Evolutionary conservation across 2,113 vertebrate genomes (phyloP).

Genomic region (Paramisgurnus dabryanus): DNA sequence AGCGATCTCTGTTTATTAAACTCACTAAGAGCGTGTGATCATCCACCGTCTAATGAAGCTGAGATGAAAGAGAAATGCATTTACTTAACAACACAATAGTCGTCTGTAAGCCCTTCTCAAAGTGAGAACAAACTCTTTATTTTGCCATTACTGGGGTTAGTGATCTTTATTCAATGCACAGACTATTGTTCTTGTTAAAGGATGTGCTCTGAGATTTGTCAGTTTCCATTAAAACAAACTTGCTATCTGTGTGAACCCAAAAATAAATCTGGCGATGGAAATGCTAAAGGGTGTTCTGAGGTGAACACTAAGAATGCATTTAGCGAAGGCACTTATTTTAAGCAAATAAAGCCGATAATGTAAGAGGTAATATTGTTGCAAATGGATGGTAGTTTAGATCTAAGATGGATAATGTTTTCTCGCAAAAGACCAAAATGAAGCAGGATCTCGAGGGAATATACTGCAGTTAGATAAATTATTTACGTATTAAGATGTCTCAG

Average conservation of each 20-base stretch:
- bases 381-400: not conserved
- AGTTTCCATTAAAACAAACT: conserved; percentile 2
- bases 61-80: conserved; percentile 19
- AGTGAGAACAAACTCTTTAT: not conserved
- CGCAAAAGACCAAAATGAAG: conserved; percentile 3
- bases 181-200: not conserved
- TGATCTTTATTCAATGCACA: conserved; percentile 3
- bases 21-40: not conserved
- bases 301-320: not conserved
- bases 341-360: not conserved
- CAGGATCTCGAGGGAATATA: not conserved
- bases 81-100: conserved; percentile 1
- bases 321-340: conserved; percentile 2
- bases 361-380: not conserved
- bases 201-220: not conserved
- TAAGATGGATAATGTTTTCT: not conserved
- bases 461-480: conserved; percentile 18
- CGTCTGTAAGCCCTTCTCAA: not conserved
- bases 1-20: not conserved
- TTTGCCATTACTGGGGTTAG: not conserved
- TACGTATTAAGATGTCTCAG: conserved; percentile 3
- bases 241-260: not conserved
- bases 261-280: conserved; percentile 27
- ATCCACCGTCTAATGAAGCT: conserved; percentile 3
- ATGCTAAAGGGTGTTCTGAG: conserved; percentile 1